Evolutionary conservation across 2,113 vertebrate species (phyloP), one percentile per base, ranked within the genome.

Genomic region (Machaerirhynchus nigripectus): DNA sequence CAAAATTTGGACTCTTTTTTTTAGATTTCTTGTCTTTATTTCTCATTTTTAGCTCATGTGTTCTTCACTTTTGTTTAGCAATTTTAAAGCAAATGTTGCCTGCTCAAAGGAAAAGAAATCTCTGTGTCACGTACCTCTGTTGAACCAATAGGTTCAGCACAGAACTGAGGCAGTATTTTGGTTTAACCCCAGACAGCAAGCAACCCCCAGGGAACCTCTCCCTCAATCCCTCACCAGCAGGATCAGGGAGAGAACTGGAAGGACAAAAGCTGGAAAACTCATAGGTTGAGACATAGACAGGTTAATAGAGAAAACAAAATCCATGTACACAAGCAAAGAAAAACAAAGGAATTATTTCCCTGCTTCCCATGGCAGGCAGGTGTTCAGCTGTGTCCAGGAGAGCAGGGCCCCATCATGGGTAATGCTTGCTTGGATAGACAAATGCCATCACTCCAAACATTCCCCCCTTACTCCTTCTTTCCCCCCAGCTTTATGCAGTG

Each of bases 391-490:
- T 42, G 10, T 71, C 37, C 67, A 20, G 31, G 26, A 26, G 8
- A 44, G 5, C 46, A 35, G 37, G 7, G 12, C 37, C 5, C 12
- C 31, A 24, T 42, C 9, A 17, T 12, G 46, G 1, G 6, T 27
- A 23, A 64, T 2, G 1, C 17, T 20, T 39, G 8, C 22, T 40
- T 60, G 55, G 14, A 1, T 0, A 70, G 19, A 70, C 24, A 82
- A 61, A 61, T 1, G 0, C 13, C 37, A 31, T 26, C 0, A 9
- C 31, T 71, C 26, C 56, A 61, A 44, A n/a, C 1, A 0, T 13
- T 50, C 9, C 5, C 3, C 2, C 10, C 19, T 82, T 70, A 0
- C 24, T 50, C 44, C 0, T 68, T 33, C 42, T n/a, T 35, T 35
- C 4, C 23, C 8, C 12, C 1, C 55, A 70, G 1, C 20, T 71